Evolutionary conservation across 2,888 invertebrate species (phyloP), one percentile per base, ranked within the genome.

Genomic region (Athetis lepigone): DNA sequence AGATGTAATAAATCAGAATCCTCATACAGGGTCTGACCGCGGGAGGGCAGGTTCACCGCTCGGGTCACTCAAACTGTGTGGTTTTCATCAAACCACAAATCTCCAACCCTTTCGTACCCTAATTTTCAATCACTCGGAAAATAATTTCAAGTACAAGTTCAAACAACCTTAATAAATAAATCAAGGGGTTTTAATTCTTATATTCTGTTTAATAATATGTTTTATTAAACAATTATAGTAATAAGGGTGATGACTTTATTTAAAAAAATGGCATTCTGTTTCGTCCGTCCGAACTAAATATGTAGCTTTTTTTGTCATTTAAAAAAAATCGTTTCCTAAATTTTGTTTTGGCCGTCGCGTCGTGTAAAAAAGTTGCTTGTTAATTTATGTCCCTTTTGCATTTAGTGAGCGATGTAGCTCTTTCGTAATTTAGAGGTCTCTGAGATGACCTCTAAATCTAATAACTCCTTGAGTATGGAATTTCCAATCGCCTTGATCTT

Each of bases 141-240:
- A 60, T 47, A 33, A 60, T 27, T 42, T 40, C 4, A 13, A 16
- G 37, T 36, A 21, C 4, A 37, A 37, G 8, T 50, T 27, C n/a
- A 39, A 33, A 49, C n/a, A 33, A 25, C 65, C 47, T 9, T 29
- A 36, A 50, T 56, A 50, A 40, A 72, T 71, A 55, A 50, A 42
- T 72, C 50, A 36, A 19, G 5, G 8, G n/a, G 4, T 4, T 11
- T 23, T 7, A 4, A 37, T 50, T 29, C 54, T 6, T 4, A 46
- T 62, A 47, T 21, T 18, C 21, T 18, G 23, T 8, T 42, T 2
- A 19, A 61, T 45, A 39, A 40, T 2, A 29, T 37, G 43, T 29
- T 33, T 33, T 29, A 54, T 25, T 54, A n/a, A n/a, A n/a, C n/a
- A n/a, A n/a, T n/a, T n/a, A n/a, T n/a, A n/a, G n/a, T n/a, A n/a